phyloP scores from a whole-genome alignment of 2,888 invertebrate species.

The Odontocolon sp. region DNA sequence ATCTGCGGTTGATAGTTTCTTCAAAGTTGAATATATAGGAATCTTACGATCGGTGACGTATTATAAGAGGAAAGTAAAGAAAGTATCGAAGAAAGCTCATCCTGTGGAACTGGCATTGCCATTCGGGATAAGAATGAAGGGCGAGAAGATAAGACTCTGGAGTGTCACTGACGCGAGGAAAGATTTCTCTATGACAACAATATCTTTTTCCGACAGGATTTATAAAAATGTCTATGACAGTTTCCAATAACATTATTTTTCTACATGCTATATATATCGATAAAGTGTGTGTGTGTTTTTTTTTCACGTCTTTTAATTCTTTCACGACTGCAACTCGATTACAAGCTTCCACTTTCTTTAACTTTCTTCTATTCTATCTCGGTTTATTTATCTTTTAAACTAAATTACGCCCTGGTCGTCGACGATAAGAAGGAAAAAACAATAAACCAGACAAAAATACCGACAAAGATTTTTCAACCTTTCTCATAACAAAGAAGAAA shows the following conservation, averaged over 20 bases:
- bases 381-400: conserved; percentile 4
- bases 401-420: background rate
- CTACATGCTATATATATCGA: background rate
- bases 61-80: no score
- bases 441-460: conserved; percentile 5
- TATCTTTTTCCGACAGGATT: conserved; percentile 3
- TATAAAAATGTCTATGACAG: conserved; percentile 10
- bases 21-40: no score
- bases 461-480: conserved; percentile 1
- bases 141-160: conserved; percentile 12
- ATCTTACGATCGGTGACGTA: no score
- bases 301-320: background rate
- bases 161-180: conserved; percentile 36
- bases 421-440: background rate
- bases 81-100: background rate
- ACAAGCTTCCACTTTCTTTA: background rate
- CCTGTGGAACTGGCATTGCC: conserved; percentile 10
- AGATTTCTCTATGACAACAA: conserved; percentile 23
- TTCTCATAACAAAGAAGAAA: conserved; percentile 42
- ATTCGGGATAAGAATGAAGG: conserved; percentile 18
- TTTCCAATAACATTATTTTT: conserved; percentile 20
- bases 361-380: background rate
- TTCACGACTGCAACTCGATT: no score
- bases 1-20: no score
- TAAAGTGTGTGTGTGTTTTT: no score